Percentiles rank a stretch among this genome's conserved stretches.
Evolutionary conservation across 2,113 vertebrate species (phyloP).

Genomic region (Lethenteron camtschaticum): DNA sequence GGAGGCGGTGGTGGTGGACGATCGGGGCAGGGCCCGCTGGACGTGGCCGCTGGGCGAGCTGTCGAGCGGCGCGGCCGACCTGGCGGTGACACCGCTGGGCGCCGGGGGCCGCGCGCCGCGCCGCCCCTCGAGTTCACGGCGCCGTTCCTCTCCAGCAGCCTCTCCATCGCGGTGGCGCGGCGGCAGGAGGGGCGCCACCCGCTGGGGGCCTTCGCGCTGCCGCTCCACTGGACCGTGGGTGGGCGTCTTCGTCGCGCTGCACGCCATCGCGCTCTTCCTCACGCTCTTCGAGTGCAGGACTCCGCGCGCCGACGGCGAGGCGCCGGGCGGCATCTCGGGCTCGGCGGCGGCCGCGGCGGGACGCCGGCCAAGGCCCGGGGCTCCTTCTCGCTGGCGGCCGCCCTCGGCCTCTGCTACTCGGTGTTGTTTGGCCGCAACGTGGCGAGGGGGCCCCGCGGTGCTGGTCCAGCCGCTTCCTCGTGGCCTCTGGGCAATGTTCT

Average conservation of each 20-base stretch:
- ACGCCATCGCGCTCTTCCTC: constrained; percentile 69
- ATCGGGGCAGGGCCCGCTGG: constrained; percentile 50
- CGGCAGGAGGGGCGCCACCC: constrained; percentile 58
- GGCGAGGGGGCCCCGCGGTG: constrained; percentile 86
- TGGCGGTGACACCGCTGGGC: constrained; percentile 87
- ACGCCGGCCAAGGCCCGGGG: no score
- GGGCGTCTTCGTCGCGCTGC: constrained; percentile 69
- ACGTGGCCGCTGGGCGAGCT: constrained; percentile 76
- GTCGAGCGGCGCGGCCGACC: constrained; percentile 48
- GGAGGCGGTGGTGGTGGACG: no score
- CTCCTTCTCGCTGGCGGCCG: constrained; percentile 74
- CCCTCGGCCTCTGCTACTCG: constrained; percentile 88
- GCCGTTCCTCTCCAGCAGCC: constrained; percentile 90
- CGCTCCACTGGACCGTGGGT: constrained; percentile 93
- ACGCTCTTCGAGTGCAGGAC: constrained; percentile 92
- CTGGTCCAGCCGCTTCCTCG: constrained; percentile 73
- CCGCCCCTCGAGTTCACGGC: constrained; percentile 75
- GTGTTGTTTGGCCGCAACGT: constrained; percentile 78
- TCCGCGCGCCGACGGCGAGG: constrained; percentile 54
- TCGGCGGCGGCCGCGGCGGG: constrained; percentile 23
- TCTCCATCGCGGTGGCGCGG: constrained; percentile 64
- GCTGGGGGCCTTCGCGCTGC: constrained; percentile 88
- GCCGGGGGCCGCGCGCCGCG: constrained; percentile 66
- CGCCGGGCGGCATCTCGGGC: constrained; percentile 61
- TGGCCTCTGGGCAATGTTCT: constrained; percentile 98